Percentiles rank a stretch among this genome's conserved stretches.
Conservation (phyloP, 2,113 vertebrate genomes). For the Atlantisia rogersi region DNA sequence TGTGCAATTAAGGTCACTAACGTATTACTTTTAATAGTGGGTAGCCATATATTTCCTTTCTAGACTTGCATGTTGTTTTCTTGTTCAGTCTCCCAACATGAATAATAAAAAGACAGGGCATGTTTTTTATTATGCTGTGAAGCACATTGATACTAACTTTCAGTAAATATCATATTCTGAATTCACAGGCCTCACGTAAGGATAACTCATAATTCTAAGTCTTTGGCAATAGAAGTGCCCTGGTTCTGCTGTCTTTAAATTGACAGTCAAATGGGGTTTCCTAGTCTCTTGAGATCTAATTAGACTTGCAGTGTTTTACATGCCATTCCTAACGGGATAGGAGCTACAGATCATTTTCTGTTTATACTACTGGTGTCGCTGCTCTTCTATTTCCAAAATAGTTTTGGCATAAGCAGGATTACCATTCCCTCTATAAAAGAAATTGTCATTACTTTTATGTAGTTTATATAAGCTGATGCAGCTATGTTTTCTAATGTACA, state of each 20-base stretch:
- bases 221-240: neutral
- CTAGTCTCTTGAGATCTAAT: conserved; percentile 36
- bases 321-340: neutral
- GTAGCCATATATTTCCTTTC: neutral
- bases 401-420: neutral
- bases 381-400: neutral
- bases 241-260: neutral
- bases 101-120: neutral
- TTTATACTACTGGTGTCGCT: neutral
- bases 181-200: neutral
- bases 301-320: neutral
- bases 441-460: neutral
- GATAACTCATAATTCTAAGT: neutral
- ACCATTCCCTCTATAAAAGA: neutral
- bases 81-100: neutral
- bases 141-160: neutral
- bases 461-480: neutral
- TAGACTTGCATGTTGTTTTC: neutral
- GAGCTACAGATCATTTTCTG: neutral
- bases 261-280: conserved; percentile 18
- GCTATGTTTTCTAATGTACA: neutral
- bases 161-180: neutral
- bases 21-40: neutral
- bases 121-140: neutral
- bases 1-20: neutral